These are phyloP conservation scores for Heliconius ethilla DNA, from an alignment of 2,888 invertebrate genomes.

Conservation along the genomic window DNA sequence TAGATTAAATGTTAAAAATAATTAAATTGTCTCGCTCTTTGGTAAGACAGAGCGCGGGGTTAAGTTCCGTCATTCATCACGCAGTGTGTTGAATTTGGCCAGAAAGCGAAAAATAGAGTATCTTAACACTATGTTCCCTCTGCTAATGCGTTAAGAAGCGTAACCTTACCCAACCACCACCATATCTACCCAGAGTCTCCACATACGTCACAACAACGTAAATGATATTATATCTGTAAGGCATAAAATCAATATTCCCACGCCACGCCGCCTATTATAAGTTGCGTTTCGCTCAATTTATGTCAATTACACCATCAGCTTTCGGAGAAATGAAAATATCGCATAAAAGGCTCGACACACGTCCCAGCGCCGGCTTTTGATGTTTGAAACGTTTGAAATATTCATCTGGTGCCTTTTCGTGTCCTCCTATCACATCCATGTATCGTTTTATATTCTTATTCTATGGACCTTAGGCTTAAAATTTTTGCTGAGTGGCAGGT, in stretches of 20 bases:
- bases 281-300: slow-evolving; percentile 48
- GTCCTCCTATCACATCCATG: slow-evolving; percentile 49
- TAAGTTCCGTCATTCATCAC: no score
- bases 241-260: slow-evolving; percentile 2
- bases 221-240: neutral
- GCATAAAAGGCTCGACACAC: slow-evolving; percentile 51
- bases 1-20: no score
- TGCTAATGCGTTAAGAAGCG: no score
- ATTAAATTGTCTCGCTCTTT: no score
- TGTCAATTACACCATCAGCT: slow-evolving; percentile 54
- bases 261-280: slow-evolving; percentile 25
- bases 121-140: neutral
- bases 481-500: slow-evolving; percentile 20
- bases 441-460: slow-evolving; percentile 50
- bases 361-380: slow-evolving; percentile 35
- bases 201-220: neutral
- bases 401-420: slow-evolving; percentile 58
- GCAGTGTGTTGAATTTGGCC: no score
- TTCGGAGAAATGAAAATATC: slow-evolving; percentile 53
- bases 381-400: slow-evolving; percentile 55
- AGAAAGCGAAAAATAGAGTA: neutral
- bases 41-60: no score
- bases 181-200: neutral
- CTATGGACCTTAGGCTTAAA: slow-evolving; percentile 24
- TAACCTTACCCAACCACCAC: neutral